Evolutionary conservation across 2,113 vertebrate genomes (phyloP), one percentile per base, ranked within the genome.

Genomic region (Anguilla japonica): DNA sequence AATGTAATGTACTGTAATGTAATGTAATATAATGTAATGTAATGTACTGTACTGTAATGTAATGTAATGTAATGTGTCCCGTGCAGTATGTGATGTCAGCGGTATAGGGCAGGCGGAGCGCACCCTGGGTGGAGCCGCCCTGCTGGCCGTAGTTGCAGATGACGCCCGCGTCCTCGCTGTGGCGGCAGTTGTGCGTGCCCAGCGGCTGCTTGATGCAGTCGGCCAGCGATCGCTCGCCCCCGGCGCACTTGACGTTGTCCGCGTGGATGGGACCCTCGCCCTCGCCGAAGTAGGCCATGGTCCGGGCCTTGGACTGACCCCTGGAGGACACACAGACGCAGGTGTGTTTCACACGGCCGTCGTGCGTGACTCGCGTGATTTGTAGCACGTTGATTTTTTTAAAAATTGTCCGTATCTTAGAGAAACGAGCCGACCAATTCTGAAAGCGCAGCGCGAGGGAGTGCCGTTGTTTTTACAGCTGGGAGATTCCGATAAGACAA

Each of bases 211-310:
- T 98, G 89, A 98, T 96, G 88, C 98, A 99, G 91, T 99, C 98
- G 1, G 94, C 94, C 81, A 99, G 79, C 0, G 96, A 96, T 39
- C 95, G 94, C 92, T 99, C 98, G 0, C 85, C 93, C 1, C 98
- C 98, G 0, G 95, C 96, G 26, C 98, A 99, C 87, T 97, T 97
- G 79, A 99, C 95, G 0, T 99, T 99, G 87, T 99, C 98, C 89
- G 96, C 92, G 0, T 99, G 97, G 88, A 99, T 99, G 0, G 98
- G 97, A 0, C 98, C 98, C 29, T 93, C 93, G 18, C 98, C 98
- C 90, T 99, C 98, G 11, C 98, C 98, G 0, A 99, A 99, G 87
- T 99, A 99, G 0, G 98, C 98, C 98, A 99, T 97, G 40, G 96
- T 95, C 41, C 98, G 96, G 57, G 98, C 98, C 93, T 94, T 97